These are phyloP conservation scores for Marasmarcha lunaedactyla DNA, from an alignment of 2,888 invertebrate genomes.

Conservation along the genomic window DNA sequence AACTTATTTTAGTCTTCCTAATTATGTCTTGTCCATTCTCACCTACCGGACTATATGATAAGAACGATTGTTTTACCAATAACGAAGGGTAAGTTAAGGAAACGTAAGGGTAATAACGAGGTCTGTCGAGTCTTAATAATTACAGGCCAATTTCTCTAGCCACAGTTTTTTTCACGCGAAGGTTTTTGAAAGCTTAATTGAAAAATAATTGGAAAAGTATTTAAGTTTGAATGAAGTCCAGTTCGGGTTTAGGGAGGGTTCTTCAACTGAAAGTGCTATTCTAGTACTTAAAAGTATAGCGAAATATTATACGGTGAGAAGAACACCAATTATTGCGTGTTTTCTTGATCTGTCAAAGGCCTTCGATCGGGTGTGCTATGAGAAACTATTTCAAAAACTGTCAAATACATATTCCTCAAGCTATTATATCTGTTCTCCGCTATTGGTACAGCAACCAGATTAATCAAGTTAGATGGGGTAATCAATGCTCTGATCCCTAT, in stretches of 20 bases:
- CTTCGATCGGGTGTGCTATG: neutral
- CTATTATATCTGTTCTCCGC: no score
- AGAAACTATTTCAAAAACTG: neutral
- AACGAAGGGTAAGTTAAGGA: no score
- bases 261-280: conserved; percentile 3
- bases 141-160: no score
- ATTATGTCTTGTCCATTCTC: no score
- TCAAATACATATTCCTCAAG: neutral
- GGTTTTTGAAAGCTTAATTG: neutral
- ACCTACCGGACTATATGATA: no score
- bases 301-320: neutral
- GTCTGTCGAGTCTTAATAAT: no score
- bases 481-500: neutral
- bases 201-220: neutral
- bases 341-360: conserved; percentile 1
- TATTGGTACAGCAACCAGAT: neutral
- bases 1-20: no score
- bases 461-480: neutral
- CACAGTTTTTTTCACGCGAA: no score
- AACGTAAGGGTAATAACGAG: no score
- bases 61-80: no score
- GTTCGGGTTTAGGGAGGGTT: conserved; percentile 1
- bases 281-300: neutral
- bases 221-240: neutral
- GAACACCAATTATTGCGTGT: conserved; percentile 1